Evolutionary conservation across 2,888 invertebrate species (phyloP), one percentile per base, ranked within the genome.

Genomic region (Leptura quadrifasciata): DNA sequence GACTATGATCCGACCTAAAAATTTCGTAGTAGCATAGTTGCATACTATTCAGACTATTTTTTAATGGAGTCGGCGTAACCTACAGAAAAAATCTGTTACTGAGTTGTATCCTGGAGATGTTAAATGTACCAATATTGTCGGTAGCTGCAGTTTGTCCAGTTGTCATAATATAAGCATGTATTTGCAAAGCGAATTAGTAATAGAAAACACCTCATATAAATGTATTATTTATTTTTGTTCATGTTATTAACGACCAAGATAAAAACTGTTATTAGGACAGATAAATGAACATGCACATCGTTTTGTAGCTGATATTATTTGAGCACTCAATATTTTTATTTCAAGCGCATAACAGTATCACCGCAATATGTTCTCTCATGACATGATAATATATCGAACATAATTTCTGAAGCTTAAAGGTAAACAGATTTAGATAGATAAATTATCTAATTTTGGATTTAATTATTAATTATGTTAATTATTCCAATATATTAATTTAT

Each of bases 351-450:
- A 47, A 15, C 47, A 47, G 47, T 47, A 47, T 47, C 47, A 47
- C 6, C 15, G 47, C 47, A 47, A 47, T 65, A 65, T 52, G 63
- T 39, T 64, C 35, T 64, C 31, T 61, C 39, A 39, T 63, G 39
- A 39, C 63, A 52, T 52, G 65, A 65, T 65, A 65, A 64, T 47
- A 47, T 57, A 57, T 18, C 21, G 52, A 12, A 65, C 65, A 52
- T 52, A 18, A 52, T 65, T 52, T 47, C 52, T 65, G 65, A n/a
- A 52, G 52, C 52, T 65, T 63, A 52, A 65, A 47, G 21, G 27
- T 52, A 65, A 65, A 65, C 65, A 65, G 65, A 65, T 65, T 65
- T 65, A 47, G 18, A 21, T 20, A 64, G 47, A 47, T 64, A 57
- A 57, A 63, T 63, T 17, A 24, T 21, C 31, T 39, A 65, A 65